Evolutionary conservation across 2,113 vertebrate genomes (phyloP), one percentile per base, ranked within the genome.

Genomic region (Ivindomyrus marchei): DNA sequence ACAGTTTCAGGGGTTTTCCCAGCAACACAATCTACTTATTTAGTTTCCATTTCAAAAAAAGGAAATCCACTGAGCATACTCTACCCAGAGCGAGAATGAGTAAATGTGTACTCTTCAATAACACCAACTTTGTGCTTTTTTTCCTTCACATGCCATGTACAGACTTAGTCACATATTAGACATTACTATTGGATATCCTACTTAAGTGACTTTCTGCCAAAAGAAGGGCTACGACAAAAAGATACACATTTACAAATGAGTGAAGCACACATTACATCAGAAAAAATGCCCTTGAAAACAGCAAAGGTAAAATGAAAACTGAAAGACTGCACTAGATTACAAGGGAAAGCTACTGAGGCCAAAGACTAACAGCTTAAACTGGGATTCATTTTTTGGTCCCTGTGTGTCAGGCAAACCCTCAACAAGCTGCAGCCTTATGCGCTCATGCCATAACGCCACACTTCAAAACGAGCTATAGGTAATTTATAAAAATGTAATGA

Each of bases 1-100:
- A 91, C 91, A 13, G 88, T 93, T 94, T 90, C 77, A 36, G 46
- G 88, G 94, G 93, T 91, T 86, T 93, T 94, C 74, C 93, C 94
- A 94, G 92, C 47, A 83, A 90, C 85, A 90, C 21, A 89, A 70
- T 70, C 56, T 83, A 27, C 19, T 52, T 52, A 70, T 70, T 70
- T 49, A 83, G 66, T 92, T 90, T 87, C 88, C 91, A 92, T 80
- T 91, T 93, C 77, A 91, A 91, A 93, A 94, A 93, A 92, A 92
- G 92, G 93, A 94, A 94, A 92, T 56, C 87, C 47, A 85, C 89
- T 36, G 13, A 46, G 52, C 31, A 56, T 39, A 39, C 15, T 85
- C 77, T 62, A 50, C 53, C 77, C 36, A 83, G 66, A 80, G 46
- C 8, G 7, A 77, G 45, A 56, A 85, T 27, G 31, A 89, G 13